Evolutionary conservation across 2,797 vertebrate species (phyloP).

Genomic region (Hemitrygon akajei): DNA sequence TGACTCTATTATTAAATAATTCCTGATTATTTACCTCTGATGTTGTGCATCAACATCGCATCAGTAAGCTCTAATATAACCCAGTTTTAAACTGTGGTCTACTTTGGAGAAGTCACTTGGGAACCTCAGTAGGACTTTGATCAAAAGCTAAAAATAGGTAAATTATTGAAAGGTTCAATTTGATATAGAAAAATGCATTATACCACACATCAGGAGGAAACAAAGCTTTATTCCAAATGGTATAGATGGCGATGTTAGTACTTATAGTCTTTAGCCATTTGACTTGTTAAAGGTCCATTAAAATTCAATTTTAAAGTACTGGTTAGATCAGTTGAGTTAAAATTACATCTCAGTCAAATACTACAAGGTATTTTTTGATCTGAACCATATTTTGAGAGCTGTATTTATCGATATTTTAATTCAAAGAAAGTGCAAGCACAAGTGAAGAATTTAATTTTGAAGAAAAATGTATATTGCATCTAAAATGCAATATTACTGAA

Average conservation of each 20-base stretch:
- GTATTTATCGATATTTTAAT: not conserved
- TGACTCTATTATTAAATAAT: too few relatives aligned
- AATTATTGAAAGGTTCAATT: not conserved
- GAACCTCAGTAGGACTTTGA: not conserved
- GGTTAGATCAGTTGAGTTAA: not conserved
- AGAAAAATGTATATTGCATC: not conserved
- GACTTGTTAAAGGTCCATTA: not conserved
- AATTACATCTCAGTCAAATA: not conserved
- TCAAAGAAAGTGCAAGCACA: not conserved
- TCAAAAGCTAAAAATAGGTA: not conserved
- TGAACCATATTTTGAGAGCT: not conserved
- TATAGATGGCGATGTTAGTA: too few relatives aligned
- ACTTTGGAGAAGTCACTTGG: not conserved
- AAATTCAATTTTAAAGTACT: not conserved
- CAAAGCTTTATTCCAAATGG: too few relatives aligned
- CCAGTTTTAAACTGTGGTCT: not conserved
- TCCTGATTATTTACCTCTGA: too few relatives aligned
- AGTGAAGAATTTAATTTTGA: not conserved
- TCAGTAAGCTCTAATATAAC: too few relatives aligned
- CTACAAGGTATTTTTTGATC: not conserved
- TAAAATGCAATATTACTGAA: too few relatives aligned
- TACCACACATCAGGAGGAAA: too few relatives aligned
- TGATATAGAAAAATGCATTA: too few relatives aligned
- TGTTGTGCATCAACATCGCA: too few relatives aligned
- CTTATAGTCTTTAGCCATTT: not conserved